Evolutionary conservation across 2,888 invertebrate species (phyloP), one percentile per base, ranked within the genome.

Genomic region (Hypolimnas misippus): DNA sequence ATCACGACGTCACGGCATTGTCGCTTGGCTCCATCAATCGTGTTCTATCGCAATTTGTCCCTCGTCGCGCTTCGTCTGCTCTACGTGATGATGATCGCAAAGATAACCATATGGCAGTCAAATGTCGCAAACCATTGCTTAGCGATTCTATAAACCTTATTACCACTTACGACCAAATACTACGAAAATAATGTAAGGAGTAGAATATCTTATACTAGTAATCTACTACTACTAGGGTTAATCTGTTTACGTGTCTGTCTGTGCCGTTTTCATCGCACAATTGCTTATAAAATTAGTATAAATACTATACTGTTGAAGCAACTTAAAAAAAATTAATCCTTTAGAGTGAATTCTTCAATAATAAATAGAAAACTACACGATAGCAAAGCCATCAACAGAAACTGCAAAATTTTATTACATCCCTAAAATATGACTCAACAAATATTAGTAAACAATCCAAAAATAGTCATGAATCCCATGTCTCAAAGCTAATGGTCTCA

Each of bases 31-130:
- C 55, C 68, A 66, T 72, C 72, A 76, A 77, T 79, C 89, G 87
- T 89, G 89, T 84, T 78, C 77, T 87, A 89, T 89, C 87, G 71
- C 71, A 70, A 78, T 78, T 78, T 79, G 70, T 70, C 71, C 73
- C 71, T 75, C 72, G 73, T 17, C 33, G 25, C 46, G 46, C 21
- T 63, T 73, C 70, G 71, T 71, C 73, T 69, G 74, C 66, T 66
- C 66, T 59, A 85, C 87, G 89, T 87, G 89, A 83, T 81, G 71
- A 65, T 79, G 88, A 88, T 88, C 75, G 71, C 72, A 40, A 70
- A 77, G 84, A 87, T 86, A 80, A 71, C 70, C 35, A 46, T 17
- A 25, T 38, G 51, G 19, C 35, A 46, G 50, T 38, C 31, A 25
- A 50, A 7, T 19, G 38, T 29, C 53, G 6, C 19, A 16, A 58